Evolutionary conservation across 2,888 invertebrate species (phyloP).

Genomic region (Apamea monoglypha): DNA sequence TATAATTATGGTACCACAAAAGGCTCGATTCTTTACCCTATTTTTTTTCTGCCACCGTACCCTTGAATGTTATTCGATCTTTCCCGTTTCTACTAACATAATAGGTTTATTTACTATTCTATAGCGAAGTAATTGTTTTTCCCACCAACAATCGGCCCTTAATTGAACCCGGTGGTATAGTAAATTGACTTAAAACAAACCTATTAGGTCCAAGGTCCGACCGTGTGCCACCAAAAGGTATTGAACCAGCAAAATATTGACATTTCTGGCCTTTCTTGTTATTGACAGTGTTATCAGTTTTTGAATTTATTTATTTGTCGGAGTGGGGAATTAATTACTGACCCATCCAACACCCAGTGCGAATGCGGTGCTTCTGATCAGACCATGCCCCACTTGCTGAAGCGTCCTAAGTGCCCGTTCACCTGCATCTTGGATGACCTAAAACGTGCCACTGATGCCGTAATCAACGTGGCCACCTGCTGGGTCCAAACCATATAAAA

Average conservation of each 20-base stretch:
- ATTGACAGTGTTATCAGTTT: not conserved
- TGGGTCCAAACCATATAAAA: not conserved
- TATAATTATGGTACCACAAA: not conserved
- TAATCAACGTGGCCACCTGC: too few species aligned
- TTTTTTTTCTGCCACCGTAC: not conserved
- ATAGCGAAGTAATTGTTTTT: conserved; percentile 32
- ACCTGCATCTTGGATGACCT: not conserved
- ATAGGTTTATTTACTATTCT: conserved; percentile 32
- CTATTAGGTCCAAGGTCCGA: conserved; percentile 48
- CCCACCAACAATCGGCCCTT: conserved; percentile 38
- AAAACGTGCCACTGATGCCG: too few species aligned
- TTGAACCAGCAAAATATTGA: conserved; percentile 27
- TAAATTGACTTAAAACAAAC: conserved; percentile 55
- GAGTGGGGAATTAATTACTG: not conserved
- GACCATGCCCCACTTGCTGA: not conserved
- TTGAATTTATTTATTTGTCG: not conserved
- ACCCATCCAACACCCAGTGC: not conserved
- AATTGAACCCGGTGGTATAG: conserved; percentile 50
- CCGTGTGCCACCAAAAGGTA: conserved; percentile 16
- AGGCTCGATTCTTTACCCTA: not conserved
- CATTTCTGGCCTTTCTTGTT: not conserved
- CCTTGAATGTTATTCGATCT: conserved; percentile 3
- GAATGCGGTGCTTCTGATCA: not conserved
- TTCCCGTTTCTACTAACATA: not conserved
- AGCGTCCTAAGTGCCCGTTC: not conserved